Base-by-base conservation (phyloP, 2,113 vertebrate genomes). In the Albula glossodonta region DNA sequence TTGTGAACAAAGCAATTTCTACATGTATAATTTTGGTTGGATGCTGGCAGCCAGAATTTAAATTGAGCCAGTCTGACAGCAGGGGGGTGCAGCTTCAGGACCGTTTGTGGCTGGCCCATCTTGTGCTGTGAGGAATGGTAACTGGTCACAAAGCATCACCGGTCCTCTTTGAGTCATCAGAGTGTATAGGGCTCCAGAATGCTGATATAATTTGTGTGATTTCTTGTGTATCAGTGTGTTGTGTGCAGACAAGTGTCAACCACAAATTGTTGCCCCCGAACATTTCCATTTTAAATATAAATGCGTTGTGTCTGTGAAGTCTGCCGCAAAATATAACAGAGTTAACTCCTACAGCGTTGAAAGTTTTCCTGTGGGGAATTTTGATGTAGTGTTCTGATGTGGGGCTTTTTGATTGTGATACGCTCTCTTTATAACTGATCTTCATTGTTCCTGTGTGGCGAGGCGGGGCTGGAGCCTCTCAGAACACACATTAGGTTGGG, bases 401-500 rank as follows among this genome's bases (percentile, higher is more conserved):
- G 53, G 53, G 12, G 53, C 53, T 66, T 66, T 41, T 22, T 66
- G 60, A 66, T 66, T 22, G 17, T 19, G 60, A 22, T 22, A 66
- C 2, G 0, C 60, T 52, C 51, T 48, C 74, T 78, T 41, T 41
- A 41, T 41, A 41, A 41, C 31, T 41, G 31, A 31, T 57, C 17
- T 49, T 17, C 8, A 41, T 11, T 22, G n/a, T 31, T 57, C 51
- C 25, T 70, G 49, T 86, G 60, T 74, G 53, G 52, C 10, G 22
- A 22, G 63, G 83, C 48, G 12, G 63, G 9, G 41, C 25, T 31
- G 82, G 6, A 83, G 11, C 22, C 25, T 22, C 51, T 15, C 78
- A 56, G 49, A 51, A 17, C 70, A 19, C 85, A 41, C 53, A 82
- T 82, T 86, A 81, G 41, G 25, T 51, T 81, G n/a, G 57, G 31